phyloP scores from a whole-genome alignment of 2,797 vertebrate genomes.

The Lepus oiostolus region DNA sequence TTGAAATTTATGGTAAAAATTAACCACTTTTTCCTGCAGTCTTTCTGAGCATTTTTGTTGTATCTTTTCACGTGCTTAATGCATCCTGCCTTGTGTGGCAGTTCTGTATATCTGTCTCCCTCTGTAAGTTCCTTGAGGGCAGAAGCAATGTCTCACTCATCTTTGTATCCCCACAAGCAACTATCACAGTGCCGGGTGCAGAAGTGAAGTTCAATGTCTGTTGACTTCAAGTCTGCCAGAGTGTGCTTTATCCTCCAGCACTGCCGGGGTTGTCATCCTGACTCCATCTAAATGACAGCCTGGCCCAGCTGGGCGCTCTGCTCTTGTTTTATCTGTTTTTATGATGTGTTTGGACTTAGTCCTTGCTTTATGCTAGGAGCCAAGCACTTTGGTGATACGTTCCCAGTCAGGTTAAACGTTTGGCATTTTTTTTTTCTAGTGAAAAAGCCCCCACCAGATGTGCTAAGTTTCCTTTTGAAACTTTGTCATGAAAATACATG shows the following conservation, averaged over 20 bases:
- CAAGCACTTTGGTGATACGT: conserved; percentile 56
- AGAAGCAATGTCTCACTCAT: conserved; percentile 19
- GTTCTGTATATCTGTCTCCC: neutral
- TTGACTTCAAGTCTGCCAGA: conserved; percentile 60
- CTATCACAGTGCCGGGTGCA: neutral
- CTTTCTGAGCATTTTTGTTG: neutral
- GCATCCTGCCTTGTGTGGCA: neutral
- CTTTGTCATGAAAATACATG: conserved; percentile 46
- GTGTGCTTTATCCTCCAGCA: conserved; percentile 65
- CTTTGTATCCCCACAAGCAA: conserved; percentile 52
- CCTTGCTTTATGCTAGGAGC: conserved; percentile 63
- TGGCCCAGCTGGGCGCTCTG: conserved; percentile 54
- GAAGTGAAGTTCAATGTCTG: conserved; percentile 61
- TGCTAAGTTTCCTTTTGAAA: conserved; percentile 45
- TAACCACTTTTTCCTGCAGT: neutral
- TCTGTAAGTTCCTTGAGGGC: conserved; percentile 26
- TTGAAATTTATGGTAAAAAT: conserved; percentile 22
- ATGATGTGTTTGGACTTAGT: conserved; percentile 63
- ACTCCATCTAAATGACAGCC: conserved; percentile 71
- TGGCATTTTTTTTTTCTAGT: conserved; percentile 35
- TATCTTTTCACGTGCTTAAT: neutral
- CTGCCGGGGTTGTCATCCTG: neutral
- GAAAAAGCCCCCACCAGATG: conserved; percentile 21
- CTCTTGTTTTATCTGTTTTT: conserved; percentile 74
- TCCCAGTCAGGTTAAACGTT: conserved; percentile 67